Base-by-base conservation (phyloP, 2,888 invertebrate genomes). In the Tupiocoris notatus region DNA sequence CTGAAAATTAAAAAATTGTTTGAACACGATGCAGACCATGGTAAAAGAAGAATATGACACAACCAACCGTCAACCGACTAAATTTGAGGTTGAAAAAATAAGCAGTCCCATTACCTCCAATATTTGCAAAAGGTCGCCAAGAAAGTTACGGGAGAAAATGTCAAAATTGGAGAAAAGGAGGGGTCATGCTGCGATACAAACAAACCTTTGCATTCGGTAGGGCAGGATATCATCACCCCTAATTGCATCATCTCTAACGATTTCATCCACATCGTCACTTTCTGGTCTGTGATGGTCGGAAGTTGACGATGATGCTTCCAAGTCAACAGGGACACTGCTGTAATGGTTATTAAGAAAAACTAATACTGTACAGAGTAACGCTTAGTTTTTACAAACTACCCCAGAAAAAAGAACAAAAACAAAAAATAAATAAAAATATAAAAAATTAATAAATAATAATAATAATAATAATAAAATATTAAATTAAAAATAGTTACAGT, bases 211-310 rank as follows among this genome's bases (percentile, higher is more conserved):
- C 24, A 20, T 39, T 20, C 54, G 25, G 16, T 61, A 20, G 62
- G 61, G 61, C 73, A 62, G 2, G 62, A 25, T 54, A 62, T 73
- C 73, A 73, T 73, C 73, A 62, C 22, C 73, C 73, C 73, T 62
- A 73, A 54, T 25, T 20, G 24, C 62, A 73, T 73, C 73, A 54
- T 73, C 73, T 73, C 63, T 73, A 73, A 62, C 54, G 63, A 62
- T 54, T n/a, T 59, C 59, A 59, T 17, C 59, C 6, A 59, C 20
- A 73, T 73, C 73, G 39, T 63, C 73, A 23, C 22, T 24, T 12
- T 22, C 70, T 25, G 21, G 1, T 59, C 59, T 24, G 54, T 21
- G 62, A 18, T 6, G 39, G 12, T 39, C 56, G 17, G 73, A 39
- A n/a, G 73, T 73, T 16, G 73, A 62, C 9, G 73, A 62, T 23